Percentiles rank a stretch among this genome's conserved stretches.
Conservation (phyloP, 2,113 vertebrate genomes). For the Trochalopteron elliotii region DNA sequence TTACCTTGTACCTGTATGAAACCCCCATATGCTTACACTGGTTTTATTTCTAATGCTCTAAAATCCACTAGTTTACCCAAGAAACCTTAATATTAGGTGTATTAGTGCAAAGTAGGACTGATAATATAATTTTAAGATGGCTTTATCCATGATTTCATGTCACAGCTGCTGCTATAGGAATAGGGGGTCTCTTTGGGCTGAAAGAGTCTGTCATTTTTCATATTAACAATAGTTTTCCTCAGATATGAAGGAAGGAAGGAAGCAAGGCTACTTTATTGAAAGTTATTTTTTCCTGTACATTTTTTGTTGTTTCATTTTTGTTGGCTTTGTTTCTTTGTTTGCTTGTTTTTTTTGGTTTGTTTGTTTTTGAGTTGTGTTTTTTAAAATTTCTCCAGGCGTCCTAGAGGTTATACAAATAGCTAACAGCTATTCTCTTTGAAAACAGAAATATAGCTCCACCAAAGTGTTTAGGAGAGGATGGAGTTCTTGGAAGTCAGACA, state of each 20-base stretch:
- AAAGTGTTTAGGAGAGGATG: not conserved
- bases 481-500: not conserved
- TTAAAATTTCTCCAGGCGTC: not conserved
- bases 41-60: not conserved
- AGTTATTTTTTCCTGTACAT: not conserved
- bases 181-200: fast-evolving
- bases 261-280: not conserved
- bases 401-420: not conserved
- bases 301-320: not conserved
- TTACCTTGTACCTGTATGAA: not conserved
- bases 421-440: not conserved
- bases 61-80: not conserved
- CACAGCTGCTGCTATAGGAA: not conserved
- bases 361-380: not conserved
- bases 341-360: not conserved
- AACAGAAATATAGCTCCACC: not conserved
- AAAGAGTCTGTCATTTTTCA: not conserved
- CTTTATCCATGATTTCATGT: not conserved
- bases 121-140: not conserved
- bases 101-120: not conserved
- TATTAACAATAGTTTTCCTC: not conserved
- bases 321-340: not conserved
- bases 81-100: not conserved
- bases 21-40: not conserved
- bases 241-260: not conserved